Evolutionary conservation across 1,140 invertebrate species (phyloP).

Genomic region (Cardiocondyla obscurior): DNA sequence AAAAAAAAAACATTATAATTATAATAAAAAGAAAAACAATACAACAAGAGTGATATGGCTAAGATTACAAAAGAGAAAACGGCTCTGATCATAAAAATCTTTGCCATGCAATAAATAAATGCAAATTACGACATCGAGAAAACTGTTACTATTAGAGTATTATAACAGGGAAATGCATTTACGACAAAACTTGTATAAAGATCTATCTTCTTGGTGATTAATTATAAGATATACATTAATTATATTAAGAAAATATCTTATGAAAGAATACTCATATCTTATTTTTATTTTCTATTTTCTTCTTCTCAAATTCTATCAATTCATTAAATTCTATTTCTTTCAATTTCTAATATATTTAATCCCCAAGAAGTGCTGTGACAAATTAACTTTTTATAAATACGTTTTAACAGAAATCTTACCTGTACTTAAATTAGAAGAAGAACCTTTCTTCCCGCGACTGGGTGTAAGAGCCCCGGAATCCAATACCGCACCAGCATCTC

Average conservation of each 20-base stretch:
- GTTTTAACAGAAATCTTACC: slow-evolving; percentile 83
- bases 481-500: slow-evolving; percentile 91
- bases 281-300: background rate
- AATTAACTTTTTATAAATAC: slow-evolving; percentile 29
- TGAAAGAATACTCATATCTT: background rate
- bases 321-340: background rate
- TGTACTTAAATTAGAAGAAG: slow-evolving; percentile 90
- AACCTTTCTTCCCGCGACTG: slow-evolving; percentile 91
- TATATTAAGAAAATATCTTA: too few relatives aligned
- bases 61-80: slow-evolving; percentile 57
- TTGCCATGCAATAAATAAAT: slow-evolving; percentile 77
- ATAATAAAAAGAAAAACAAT: slow-evolving; percentile 65
- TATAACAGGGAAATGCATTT: slow-evolving; percentile 60
- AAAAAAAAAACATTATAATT: slow-evolving; percentile 61
- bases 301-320: background rate
- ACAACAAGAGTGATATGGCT: slow-evolving; percentile 62
- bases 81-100: slow-evolving; percentile 59
- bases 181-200: slow-evolving; percentile 47
- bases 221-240: background rate
- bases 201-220: slow-evolving; percentile 64
- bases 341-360: slow-evolving; percentile 16
- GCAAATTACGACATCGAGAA: slow-evolving; percentile 76
- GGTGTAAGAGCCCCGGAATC: slow-evolving; percentile 90
- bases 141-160: slow-evolving; percentile 66
- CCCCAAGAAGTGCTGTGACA: slow-evolving; percentile 57